phyloP scores from a whole-genome alignment of 2,888 invertebrate genomes.

The Ennomos erosarius region DNA sequence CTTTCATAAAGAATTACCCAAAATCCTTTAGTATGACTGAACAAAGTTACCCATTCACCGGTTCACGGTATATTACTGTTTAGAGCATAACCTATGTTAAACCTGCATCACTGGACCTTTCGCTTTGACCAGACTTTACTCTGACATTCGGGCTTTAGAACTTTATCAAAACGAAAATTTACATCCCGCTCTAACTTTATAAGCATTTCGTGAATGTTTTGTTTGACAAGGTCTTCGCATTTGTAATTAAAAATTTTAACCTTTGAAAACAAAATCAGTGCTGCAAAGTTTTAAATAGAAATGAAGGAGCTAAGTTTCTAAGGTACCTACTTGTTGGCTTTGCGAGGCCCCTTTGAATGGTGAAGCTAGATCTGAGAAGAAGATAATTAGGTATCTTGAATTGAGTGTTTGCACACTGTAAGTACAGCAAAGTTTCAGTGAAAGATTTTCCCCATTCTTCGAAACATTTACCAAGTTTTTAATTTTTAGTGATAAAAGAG shows the following conservation, averaged over 20 bases:
- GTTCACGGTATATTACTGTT: conserved; percentile 13
- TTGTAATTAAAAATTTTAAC: conserved; percentile 8
- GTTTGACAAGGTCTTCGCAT: conserved; percentile 2
- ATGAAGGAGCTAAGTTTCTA: conserved; percentile 18
- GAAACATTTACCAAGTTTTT: too few relatives aligned
- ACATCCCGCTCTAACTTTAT: conserved; percentile 1
- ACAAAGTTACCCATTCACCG: conserved; percentile 20
- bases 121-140: conserved; percentile 14
- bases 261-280: conserved; percentile 8
- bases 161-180: conserved; percentile 20
- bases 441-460: too few relatives aligned
- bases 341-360: conserved; percentile 16
- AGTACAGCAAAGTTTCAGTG: not conserved
- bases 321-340: conserved; percentile 12
- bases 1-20: conserved; percentile 19
- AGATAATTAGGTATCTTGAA: conserved; percentile 8
- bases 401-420: not conserved
- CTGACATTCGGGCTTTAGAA: conserved; percentile 10
- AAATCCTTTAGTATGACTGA: conserved; percentile 23
- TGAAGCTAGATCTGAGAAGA: conserved; percentile 6
- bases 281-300: conserved; percentile 19
- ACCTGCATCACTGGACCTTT: conserved; percentile 22
- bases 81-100: conserved; percentile 17
- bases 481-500: too few relatives aligned
- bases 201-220: conserved; percentile 2